Evolutionary conservation across 2,888 invertebrate genomes (phyloP).

Genomic region (Polyommatus iphigenia): DNA sequence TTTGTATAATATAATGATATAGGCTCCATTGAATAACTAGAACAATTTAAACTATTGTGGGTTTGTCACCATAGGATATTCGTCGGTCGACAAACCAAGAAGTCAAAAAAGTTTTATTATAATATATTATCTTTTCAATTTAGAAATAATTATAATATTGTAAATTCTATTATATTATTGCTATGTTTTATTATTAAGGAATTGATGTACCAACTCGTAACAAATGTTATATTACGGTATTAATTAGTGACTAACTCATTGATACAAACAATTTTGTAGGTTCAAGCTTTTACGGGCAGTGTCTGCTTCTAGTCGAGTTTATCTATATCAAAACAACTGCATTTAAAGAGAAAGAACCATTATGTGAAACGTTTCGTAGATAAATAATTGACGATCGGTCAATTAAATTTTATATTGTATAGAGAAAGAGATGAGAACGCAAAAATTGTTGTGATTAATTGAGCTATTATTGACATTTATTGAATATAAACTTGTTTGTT

Average conservation of each 20-base stretch:
- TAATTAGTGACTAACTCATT: neutral
- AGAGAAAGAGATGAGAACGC: neutral
- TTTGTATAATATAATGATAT: neutral
- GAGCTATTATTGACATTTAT: constrained; percentile 33
- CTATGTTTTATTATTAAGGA: constrained; percentile 12
- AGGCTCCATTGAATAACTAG: neutral
- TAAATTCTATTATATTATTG: constrained; percentile 13
- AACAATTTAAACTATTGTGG: neutral
- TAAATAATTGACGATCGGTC: constrained; percentile 25
- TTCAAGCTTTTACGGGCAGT: neutral
- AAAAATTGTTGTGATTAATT: constrained; percentile 28
- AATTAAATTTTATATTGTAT: constrained; percentile 28
- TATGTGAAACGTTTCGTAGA: neutral
- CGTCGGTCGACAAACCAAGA: neutral
- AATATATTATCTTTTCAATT: neutral
- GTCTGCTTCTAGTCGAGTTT: constrained; percentile 24
- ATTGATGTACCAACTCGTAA: constrained; percentile 12
- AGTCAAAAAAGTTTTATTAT: neutral
- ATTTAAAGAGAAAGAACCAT: neutral
- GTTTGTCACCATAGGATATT: neutral
- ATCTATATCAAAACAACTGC: neutral
- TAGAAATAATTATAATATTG: constrained; percentile 14
- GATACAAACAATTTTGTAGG: neutral
- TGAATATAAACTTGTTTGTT: constrained; percentile 72
- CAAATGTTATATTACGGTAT: neutral